These are phyloP conservation scores for Molorchus minor DNA, from an alignment of 2,888 invertebrate species.

Conservation along the genomic window DNA sequence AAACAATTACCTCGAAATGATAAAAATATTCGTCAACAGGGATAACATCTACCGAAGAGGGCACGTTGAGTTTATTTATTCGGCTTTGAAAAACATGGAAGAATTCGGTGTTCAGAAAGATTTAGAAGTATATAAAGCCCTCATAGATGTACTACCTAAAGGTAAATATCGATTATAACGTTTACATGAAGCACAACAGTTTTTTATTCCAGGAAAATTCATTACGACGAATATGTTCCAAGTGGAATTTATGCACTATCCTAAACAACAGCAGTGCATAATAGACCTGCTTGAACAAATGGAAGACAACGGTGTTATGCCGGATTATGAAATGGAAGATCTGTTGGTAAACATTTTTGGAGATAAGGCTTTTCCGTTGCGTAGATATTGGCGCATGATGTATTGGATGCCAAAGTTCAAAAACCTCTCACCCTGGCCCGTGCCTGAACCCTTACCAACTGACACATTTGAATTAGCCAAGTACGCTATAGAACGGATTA, in stretches of 20 bases:
- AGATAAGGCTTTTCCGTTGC: slow-evolving; percentile 73
- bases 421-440: slow-evolving; percentile 85
- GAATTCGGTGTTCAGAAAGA: slow-evolving; percentile 90
- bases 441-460: slow-evolving; percentile 80
- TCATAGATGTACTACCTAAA: slow-evolving; percentile 88
- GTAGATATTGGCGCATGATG: slow-evolving; percentile 84
- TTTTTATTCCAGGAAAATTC: slow-evolving; percentile 68
- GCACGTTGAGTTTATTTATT: slow-evolving; percentile 94
- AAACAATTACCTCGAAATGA: slow-evolving; percentile 74
- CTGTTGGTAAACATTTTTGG: slow-evolving; percentile 89
- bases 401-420: slow-evolving; percentile 96
- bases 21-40: slow-evolving; percentile 76
- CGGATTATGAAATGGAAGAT: slow-evolving; percentile 87
- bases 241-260: slow-evolving; percentile 92
- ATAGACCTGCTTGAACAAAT: slow-evolving; percentile 92
- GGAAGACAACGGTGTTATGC: slow-evolving; percentile 89
- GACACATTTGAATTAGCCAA: slow-evolving; percentile 81
- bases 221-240: slow-evolving; percentile 85
- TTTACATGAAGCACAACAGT: not conserved
- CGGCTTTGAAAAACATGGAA: slow-evolving; percentile 87
- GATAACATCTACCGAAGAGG: slow-evolving; percentile 76
- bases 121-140: slow-evolving; percentile 83
- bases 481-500: slow-evolving; percentile 84
- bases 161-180: no score
- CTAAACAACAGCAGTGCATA: slow-evolving; percentile 94